Percentiles rank a stretch among this genome's conserved stretches.
Conservation (phyloP, 92 coral and sea anemone species). For the Epizoanthus rinbou region DNA sequence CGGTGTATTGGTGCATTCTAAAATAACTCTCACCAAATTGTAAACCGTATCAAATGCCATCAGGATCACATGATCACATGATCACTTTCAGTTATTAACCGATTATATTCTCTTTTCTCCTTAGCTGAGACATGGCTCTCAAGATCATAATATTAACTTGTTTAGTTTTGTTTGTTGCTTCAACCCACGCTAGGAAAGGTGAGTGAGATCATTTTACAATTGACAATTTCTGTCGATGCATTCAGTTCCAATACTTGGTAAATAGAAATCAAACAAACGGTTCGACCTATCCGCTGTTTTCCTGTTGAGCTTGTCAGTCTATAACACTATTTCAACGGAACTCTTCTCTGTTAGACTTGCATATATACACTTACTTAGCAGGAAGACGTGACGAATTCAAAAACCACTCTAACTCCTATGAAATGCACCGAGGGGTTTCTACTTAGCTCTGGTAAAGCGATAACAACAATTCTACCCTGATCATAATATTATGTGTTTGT, state of each 20-base stretch:
- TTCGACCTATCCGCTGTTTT: too few relatives aligned
- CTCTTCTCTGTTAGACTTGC: too few relatives aligned
- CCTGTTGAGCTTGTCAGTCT: too few relatives aligned
- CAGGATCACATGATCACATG: not conserved
- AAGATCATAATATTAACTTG: constrained; percentile 19
- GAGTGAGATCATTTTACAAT: not conserved
- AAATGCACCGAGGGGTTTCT: too few relatives aligned
- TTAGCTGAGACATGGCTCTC: constrained; percentile 19
- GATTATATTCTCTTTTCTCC: not conserved
- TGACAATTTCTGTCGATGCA: not conserved
- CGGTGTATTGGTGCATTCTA: constrained; percentile 10
- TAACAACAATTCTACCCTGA: not conserved
- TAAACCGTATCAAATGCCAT: not conserved
- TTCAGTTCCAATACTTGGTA: not conserved
- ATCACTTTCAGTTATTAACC: too few relatives aligned
- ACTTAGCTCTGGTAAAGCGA: too few relatives aligned
- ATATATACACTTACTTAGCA: too few relatives aligned
- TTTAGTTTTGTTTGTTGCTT: constrained; percentile 13
- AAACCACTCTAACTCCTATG: too few relatives aligned
- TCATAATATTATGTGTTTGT: constrained; percentile 4
- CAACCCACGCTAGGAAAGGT: constrained; percentile 35
- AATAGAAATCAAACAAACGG: too few relatives aligned
- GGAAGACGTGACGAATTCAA: too few relatives aligned
- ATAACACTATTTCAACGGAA: too few relatives aligned
- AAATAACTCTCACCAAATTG: not conserved